Base-by-base conservation (phyloP, 2,797 vertebrate species). In the Crocidura indochinensis region DNA sequence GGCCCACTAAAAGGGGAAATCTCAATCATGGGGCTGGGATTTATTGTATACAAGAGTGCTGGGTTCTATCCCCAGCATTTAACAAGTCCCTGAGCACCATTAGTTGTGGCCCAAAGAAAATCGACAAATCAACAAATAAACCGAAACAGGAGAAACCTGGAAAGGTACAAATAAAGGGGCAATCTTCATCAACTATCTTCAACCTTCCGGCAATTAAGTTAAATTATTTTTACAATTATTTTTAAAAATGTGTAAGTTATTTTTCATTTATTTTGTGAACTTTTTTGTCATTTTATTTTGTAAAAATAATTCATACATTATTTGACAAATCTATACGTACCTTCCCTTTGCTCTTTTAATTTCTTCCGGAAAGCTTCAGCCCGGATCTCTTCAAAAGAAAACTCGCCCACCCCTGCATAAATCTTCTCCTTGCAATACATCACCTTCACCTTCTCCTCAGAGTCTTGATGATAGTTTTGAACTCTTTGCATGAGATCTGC, bases 361-460 rank as follows among this genome's bases (percentile, higher is more conserved):
- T 98, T 99, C 96, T 99, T 98, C n/a, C 98, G 98, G 96, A 98
- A 99, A 90, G 98, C 98, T 91, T 99, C 99, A 29, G 99, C 99
- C 11, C 98, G 97, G 92, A 99, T 98, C 95, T 99, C 99, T 96
- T 99, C 99, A 27, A 99, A 99, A 91, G 98, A 99, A 96, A 99
- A 99, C 73, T 99, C 99, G 0, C 98, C 97, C 0, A 98, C 98
- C 20, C 99, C 99, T 31, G 98, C 99, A 96, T 99, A 98, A 82
- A 99, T 98, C 95, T 99, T 98, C 56, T 99, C 99, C 97, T 99
- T 99, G 97, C 99, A 99, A 97, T 99, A 99, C 99, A 99, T 99
- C 94, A 98, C 98, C 95, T 98, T 95, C 92, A 99, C 98, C 87
- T 98, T 98, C 83, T 98, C 98, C n/a, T 98, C 97, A 6, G 97